Evolutionary conservation across 2,797 vertebrate genomes (phyloP).

Genomic region (Allenopithecus nigroviridis): DNA sequence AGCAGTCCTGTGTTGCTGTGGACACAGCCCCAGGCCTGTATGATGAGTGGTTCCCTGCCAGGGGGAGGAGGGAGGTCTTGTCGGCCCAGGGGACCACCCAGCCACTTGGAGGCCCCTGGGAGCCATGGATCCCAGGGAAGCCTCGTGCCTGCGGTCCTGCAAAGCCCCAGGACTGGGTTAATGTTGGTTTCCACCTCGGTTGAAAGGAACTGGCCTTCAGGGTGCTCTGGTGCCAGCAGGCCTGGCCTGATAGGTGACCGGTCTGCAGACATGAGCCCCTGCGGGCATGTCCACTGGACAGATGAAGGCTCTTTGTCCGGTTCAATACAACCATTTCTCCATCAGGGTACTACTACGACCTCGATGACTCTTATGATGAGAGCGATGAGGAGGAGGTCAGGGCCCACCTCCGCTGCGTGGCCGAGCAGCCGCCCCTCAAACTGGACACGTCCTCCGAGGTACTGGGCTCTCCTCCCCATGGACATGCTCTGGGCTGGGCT

Average conservation of each 20-base stretch:
- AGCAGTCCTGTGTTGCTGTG: neutral
- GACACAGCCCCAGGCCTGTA: neutral
- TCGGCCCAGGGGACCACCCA: neutral
- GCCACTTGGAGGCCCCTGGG: neutral
- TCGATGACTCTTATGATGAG: conserved; percentile 98
- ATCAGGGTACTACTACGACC: conserved; percentile 97
- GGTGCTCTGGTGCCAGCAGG: neutral
- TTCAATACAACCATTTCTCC: neutral
- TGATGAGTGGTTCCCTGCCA: neutral
- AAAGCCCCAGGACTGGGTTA: neutral
- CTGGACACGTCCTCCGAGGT: conserved; percentile 96
- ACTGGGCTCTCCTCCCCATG: neutral
- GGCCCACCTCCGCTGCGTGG: conserved; percentile 95
- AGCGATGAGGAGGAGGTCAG: conserved; percentile 98
- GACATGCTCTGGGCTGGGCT: neutral
- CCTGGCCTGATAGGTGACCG: accelerated
- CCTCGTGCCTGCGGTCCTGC: neutral
- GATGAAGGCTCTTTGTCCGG: neutral
- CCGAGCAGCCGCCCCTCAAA: conserved; percentile 96
- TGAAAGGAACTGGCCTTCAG: neutral
- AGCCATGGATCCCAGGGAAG: neutral
- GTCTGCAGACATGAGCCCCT: accelerated
- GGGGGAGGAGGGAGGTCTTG: neutral
- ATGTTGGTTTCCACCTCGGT: neutral
- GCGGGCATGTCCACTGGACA: accelerated